Conservation (phyloP, 2,113 vertebrate species). For the Pogonocichla stellata region DNA sequence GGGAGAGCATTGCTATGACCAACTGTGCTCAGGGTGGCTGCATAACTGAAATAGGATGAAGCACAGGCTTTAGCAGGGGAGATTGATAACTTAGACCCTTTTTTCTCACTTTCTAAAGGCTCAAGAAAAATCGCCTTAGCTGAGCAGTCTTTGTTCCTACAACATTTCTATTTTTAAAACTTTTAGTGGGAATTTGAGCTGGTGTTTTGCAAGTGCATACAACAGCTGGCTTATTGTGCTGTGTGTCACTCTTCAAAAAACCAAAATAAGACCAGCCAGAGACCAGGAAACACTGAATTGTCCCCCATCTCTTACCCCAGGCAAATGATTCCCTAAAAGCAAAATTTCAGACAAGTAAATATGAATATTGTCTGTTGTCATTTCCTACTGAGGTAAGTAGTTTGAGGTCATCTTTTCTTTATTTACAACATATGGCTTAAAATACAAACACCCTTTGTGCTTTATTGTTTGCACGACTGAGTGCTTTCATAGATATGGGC, state of each 20-base stretch:
- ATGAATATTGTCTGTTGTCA: neutral
- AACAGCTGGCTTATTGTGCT: neutral
- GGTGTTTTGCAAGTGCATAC: neutral
- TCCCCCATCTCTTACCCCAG: neutral
- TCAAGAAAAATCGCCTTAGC: neutral
- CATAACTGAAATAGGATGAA: neutral
- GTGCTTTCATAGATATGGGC: slow-evolving; percentile 7
- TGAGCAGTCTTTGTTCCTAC: neutral
- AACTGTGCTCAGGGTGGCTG: neutral
- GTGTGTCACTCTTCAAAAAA: neutral
- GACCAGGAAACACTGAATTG: neutral
- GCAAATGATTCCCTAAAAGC: neutral
- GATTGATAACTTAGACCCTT: neutral
- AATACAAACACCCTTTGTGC: slow-evolving; percentile 18
- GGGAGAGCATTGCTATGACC: fast-evolving
- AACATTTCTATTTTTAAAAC: neutral
- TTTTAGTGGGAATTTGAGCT: neutral
- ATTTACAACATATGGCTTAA: slow-evolving; percentile 5
- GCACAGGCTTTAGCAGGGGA: neutral
- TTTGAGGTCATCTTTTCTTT: slow-evolving; percentile 50
- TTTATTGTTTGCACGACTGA: slow-evolving; percentile 39
- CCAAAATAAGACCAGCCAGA: neutral
- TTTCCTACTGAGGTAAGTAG: slow-evolving; percentile 20
- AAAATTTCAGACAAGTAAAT: neutral
- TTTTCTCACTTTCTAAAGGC: neutral